Conservation (phyloP, 2,113 vertebrate species). For the Amia ocellicauda region DNA sequence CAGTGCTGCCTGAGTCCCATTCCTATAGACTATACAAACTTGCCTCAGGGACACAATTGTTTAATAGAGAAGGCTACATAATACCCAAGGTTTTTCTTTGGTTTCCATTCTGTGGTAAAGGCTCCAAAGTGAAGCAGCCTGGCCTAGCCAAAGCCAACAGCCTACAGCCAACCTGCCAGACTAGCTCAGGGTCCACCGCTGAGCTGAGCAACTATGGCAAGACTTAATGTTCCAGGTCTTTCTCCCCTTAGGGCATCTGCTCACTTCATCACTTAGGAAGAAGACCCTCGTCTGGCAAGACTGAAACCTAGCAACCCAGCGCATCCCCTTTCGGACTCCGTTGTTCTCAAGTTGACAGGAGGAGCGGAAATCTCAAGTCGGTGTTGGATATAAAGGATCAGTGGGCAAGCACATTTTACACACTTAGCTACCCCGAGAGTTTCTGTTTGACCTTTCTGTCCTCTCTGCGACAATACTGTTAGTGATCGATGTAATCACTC, state of each 20-base stretch:
- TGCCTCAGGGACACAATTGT: neutral
- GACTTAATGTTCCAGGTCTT: conserved; percentile 57
- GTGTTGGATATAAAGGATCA: neutral
- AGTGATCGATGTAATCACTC: conserved; percentile 7
- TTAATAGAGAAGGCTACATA: neutral
- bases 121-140: conserved; percentile 8
- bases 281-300: conserved; percentile 33
- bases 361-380: neutral
- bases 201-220: conserved; percentile 36
- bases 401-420: neutral
- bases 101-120: neutral
- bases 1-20: neutral
- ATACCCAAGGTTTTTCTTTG: neutral
- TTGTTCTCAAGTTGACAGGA: conserved; percentile 12
- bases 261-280: conserved; percentile 34
- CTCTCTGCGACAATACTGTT: neutral
- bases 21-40: neutral
- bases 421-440: neutral
- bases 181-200: conserved; percentile 49
- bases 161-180: conserved; percentile 49
- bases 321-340: conserved; percentile 4
- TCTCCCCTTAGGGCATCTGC: conserved; percentile 49
- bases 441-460: conserved; percentile 5
- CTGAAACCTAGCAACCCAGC: conserved; percentile 21
- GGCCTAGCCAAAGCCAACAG: conserved; percentile 30